Evolutionary conservation across 2,888 invertebrate genomes (phyloP).

Genomic region (Drosophila barbarae): DNA sequence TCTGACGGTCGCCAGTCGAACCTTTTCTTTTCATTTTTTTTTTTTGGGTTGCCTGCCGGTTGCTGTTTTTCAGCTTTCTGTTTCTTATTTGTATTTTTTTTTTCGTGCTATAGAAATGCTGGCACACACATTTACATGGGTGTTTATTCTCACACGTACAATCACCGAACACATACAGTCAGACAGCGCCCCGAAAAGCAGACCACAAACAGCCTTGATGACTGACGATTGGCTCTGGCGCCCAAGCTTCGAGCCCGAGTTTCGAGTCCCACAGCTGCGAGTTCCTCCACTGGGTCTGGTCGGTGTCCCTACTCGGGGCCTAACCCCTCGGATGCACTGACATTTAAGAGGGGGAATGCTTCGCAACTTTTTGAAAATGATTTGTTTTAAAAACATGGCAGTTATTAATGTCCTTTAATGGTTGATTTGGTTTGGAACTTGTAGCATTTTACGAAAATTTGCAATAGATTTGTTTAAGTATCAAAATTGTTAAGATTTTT

Average conservation of each 20-base stretch:
- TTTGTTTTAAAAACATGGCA: no score
- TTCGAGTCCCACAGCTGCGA: constrained; percentile 31
- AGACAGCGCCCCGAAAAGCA: constrained; percentile 41
- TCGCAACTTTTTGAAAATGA: neutral
- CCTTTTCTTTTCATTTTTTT: constrained; percentile 27
- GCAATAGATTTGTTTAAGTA: no score
- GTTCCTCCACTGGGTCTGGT: constrained; percentile 16
- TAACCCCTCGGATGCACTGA: constrained; percentile 9
- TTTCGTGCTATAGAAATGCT: constrained; percentile 29
- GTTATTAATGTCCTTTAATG: no score
- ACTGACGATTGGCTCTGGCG: constrained; percentile 44
- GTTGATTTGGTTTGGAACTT: no score
- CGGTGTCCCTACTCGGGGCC: constrained; percentile 1
- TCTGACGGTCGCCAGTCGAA: constrained; percentile 56
- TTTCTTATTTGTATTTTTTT: constrained; percentile 6
- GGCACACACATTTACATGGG: constrained; percentile 27
- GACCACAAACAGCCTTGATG: constrained; percentile 49
- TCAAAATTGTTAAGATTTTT: no score
- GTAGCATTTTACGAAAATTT: no score
- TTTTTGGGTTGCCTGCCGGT: constrained; percentile 30
- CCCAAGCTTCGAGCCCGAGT: constrained; percentile 21
- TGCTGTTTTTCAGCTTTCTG: constrained; percentile 5
- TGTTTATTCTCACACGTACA: constrained; percentile 24
- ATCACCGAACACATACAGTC: constrained; percentile 29
- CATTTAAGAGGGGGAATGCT: neutral